Evolutionary conservation across 1,140 invertebrate genomes (phyloP).

Genomic region (Samia ricini): DNA sequence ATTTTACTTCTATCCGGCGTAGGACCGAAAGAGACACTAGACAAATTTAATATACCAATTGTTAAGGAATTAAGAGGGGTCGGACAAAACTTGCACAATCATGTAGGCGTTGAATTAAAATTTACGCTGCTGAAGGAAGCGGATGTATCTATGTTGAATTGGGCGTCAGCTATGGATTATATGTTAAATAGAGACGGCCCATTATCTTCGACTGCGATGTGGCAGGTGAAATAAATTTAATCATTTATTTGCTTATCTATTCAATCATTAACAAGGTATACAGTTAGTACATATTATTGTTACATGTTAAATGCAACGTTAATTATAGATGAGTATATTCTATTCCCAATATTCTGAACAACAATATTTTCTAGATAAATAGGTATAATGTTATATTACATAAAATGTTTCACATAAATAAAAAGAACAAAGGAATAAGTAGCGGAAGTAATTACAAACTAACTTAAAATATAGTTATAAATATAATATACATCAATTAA

Average conservation of each 20-base stretch:
- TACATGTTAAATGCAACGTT: no score
- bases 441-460: no score
- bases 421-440: no score
- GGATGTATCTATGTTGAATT: constrained; percentile 80
- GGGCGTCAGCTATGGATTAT: constrained; percentile 80
- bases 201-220: constrained; percentile 80
- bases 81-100: constrained; percentile 87
- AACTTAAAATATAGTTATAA: no score
- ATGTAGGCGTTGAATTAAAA: constrained; percentile 80
- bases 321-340: no score
- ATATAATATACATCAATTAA: no score
- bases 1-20: constrained; percentile 84
- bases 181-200: constrained; percentile 79
- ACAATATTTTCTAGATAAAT: no score
- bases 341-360: no score
- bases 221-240: constrained; percentile 59
- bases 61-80: constrained; percentile 85
- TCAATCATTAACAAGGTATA: constrained; percentile 10
- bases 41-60: constrained; percentile 81
- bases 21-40: constrained; percentile 81
- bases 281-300: no score
- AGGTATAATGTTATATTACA: no score
- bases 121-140: constrained; percentile 75
- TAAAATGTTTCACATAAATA: no score
- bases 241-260: not conserved